These are phyloP conservation scores for Ostrea denselamellosa DNA, from an alignment of 1,140 invertebrate species.

Conservation along the genomic window DNA sequence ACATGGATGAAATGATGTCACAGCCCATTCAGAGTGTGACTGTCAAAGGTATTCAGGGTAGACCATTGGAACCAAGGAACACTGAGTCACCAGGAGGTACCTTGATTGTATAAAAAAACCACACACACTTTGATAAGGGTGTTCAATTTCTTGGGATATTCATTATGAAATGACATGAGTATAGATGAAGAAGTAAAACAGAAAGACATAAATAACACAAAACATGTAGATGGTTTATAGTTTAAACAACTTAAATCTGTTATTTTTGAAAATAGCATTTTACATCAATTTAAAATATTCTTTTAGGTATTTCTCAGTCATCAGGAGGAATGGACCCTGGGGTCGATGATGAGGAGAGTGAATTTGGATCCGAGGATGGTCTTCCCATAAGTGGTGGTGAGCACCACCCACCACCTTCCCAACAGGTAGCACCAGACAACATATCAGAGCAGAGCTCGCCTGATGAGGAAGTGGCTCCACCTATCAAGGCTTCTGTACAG, in stretches of 20 bases:
- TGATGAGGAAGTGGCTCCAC: constrained; percentile 43
- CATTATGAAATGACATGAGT: neutral
- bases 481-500: constrained; percentile 31
- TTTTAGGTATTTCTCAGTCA: constrained; percentile 32
- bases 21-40: constrained; percentile 55
- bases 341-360: constrained; percentile 65
- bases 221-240: no score
- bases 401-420: constrained; percentile 48
- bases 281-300: no score
- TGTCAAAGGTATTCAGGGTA: constrained; percentile 45
- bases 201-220: neutral
- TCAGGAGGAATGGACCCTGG: constrained; percentile 57
- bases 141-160: no score
- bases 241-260: no score
- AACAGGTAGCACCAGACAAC: constrained; percentile 47
- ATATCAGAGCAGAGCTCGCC: constrained; percentile 50
- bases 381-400: constrained; percentile 47
- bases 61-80: constrained; percentile 27
- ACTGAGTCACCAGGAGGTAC: constrained; percentile 44
- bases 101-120: no score
- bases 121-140: no score
- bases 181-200: no score
- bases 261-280: no score
- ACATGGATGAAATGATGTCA: constrained; percentile 48
- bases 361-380: constrained; percentile 61